phyloP scores from a whole-genome alignment of 2,888 invertebrate genomes.

The Eupithecia inturbata region DNA sequence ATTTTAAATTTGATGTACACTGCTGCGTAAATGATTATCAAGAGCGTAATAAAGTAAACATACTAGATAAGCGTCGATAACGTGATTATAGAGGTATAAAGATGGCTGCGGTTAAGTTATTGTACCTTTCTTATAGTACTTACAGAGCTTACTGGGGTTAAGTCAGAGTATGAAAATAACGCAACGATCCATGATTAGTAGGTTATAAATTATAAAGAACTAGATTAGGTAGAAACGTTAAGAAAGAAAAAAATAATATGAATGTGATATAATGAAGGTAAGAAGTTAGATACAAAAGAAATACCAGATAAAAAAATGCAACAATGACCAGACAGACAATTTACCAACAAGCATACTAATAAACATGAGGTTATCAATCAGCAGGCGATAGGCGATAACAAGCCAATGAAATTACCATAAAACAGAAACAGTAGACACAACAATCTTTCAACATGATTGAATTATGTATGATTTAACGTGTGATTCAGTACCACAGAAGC shows the following conservation, averaged over 20 bases:
- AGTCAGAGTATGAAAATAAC: background rate
- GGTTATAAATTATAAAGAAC: background rate
- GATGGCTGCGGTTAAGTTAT: conserved; percentile 54
- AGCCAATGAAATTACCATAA: conserved; percentile 27
- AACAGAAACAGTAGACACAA: conserved; percentile 32
- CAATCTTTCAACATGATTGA: conserved; percentile 27
- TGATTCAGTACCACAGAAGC: conserved; percentile 27
- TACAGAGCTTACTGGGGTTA: background rate
- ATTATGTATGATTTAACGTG: conserved; percentile 15
- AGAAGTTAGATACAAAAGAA: background rate
- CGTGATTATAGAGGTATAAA: conserved; percentile 57
- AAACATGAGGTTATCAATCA: conserved; percentile 25
- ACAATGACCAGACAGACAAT: conserved; percentile 12
- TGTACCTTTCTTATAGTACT: background rate
- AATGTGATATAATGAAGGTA: background rate
- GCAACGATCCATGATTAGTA: background rate
- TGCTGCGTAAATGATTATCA: conserved; percentile 44
- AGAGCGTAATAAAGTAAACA: conserved; percentile 66
- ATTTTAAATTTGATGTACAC: background rate
- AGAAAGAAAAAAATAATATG: background rate
- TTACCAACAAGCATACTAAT: conserved; percentile 14
- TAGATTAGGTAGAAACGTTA: background rate
- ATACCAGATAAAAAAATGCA: background rate
- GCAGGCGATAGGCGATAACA: conserved; percentile 19
- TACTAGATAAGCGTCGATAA: conserved; percentile 66